Percentiles rank a stretch among this genome's conserved stretches.
Evolutionary conservation across 2,888 invertebrate genomes (phyloP).

Genomic region (Andrena minutula): DNA sequence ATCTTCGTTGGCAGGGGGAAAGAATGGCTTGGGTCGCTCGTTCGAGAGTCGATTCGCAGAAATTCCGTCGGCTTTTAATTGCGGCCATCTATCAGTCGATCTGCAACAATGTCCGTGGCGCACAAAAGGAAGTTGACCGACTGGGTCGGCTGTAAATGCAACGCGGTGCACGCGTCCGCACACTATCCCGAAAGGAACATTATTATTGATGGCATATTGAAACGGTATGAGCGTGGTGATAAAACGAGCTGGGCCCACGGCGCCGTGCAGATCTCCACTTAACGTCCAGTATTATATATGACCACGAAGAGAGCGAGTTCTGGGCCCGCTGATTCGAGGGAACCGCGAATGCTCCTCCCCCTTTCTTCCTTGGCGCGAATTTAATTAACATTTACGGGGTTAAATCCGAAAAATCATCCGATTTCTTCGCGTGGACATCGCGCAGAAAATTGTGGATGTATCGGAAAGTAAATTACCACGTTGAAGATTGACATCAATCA

Average conservation of each 20-base stretch:
- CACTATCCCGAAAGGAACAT: slow-evolving; percentile 71
- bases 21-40: slow-evolving; percentile 26
- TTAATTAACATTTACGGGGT: neutral
- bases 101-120: slow-evolving; percentile 74
- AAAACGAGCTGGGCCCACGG: slow-evolving; percentile 81
- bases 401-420: neutral
- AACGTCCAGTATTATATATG: slow-evolving; percentile 83
- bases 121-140: slow-evolving; percentile 49
- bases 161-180: slow-evolving; percentile 68
- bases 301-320: slow-evolving; percentile 53
- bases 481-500: neutral
- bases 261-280: slow-evolving; percentile 83
- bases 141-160: slow-evolving; percentile 66
- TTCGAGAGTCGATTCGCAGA: slow-evolving; percentile 68
- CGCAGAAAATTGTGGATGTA: neutral
- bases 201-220: slow-evolving; percentile 85
- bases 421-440: neutral
- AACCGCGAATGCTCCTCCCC: slow-evolving; percentile 44
- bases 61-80: slow-evolving; percentile 76
- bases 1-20: slow-evolving; percentile 4
- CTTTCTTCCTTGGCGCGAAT: slow-evolving; percentile 37
- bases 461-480: neutral
- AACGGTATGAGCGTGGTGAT: slow-evolving; percentile 84
- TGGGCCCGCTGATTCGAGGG: slow-evolving; percentile 40
- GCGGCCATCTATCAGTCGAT: slow-evolving; percentile 78